Conservation (phyloP, 2,113 vertebrate species). For the Neomonachus schauinslandi region DNA sequence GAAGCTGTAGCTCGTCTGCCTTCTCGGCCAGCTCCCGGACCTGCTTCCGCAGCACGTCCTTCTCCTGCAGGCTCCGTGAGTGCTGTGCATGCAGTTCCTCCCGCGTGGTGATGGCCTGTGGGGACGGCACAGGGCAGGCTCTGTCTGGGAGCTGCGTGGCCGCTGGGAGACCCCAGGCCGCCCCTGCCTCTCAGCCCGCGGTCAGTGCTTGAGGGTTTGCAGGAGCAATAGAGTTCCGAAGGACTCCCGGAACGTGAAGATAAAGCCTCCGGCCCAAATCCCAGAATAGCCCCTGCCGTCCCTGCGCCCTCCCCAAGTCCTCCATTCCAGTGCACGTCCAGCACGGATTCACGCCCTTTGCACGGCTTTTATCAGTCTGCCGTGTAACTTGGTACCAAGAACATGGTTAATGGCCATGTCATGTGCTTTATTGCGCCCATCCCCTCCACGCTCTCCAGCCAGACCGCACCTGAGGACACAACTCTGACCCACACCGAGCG, state of each 20-base stretch:
- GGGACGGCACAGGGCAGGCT: not conserved
- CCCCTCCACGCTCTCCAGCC: not conserved
- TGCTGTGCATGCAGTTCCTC: constrained; percentile 90
- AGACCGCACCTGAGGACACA: not conserved
- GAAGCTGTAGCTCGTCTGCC: constrained; percentile 91
- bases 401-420: rapidly evolving
- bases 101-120: constrained; percentile 87
- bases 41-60: constrained; percentile 92
- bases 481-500: not conserved
- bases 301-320: not conserved
- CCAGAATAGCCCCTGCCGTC: not conserved
- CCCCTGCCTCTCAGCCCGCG: rapidly evolving
- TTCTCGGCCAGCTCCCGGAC: constrained; percentile 90
- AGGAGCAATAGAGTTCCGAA: not conserved
- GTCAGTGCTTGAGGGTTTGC: not conserved
- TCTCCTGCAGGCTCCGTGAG: constrained; percentile 90
- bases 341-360: rapidly evolving
- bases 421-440: rapidly evolving
- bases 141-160: no score
- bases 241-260: not conserved
- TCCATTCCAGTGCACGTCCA: no score
- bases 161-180: not conserved
- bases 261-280: not conserved
- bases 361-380: rapidly evolving
- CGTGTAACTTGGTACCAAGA: rapidly evolving